Conservation (phyloP, 1,140 invertebrate genomes). For the Melanaphis sacchari region DNA sequence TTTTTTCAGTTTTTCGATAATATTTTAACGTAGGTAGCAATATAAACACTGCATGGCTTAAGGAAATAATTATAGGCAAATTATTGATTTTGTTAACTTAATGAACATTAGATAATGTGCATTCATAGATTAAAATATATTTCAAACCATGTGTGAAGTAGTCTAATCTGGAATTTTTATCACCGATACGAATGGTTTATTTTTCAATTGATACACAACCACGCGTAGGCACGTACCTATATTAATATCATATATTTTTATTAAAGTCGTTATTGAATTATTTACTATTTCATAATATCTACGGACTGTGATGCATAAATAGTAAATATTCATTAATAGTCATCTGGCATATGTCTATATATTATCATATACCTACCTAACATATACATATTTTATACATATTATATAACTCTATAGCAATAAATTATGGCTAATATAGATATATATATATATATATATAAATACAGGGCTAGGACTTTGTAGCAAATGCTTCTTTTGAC, state of each 20-base stretch:
- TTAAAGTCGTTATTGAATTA: not conserved
- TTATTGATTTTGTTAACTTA: not conserved
- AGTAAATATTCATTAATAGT: not conserved
- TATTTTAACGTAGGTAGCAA: not conserved
- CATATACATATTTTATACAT: no score
- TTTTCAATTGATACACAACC: not conserved
- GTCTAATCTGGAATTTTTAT: not conserved
- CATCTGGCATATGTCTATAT: not conserved
- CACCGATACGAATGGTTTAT: not conserved
- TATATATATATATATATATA: no score
- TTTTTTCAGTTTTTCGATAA: not conserved
- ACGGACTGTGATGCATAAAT: not conserved
- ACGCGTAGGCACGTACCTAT: not conserved
- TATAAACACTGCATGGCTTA: not conserved
- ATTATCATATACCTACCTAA: not conserved
- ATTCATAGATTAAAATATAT: no score
- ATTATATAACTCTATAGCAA: not conserved
- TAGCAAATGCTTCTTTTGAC: no score
- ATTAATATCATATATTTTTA: not conserved
- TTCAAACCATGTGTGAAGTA: not conserved
- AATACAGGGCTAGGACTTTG: no score
- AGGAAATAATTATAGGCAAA: not conserved
- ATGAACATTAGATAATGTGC: no score
- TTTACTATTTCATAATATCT: not conserved
- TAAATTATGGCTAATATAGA: not conserved